Base-by-base conservation (phyloP, 2,113 vertebrate species). In the Poeciliopsis prolifica region DNA sequence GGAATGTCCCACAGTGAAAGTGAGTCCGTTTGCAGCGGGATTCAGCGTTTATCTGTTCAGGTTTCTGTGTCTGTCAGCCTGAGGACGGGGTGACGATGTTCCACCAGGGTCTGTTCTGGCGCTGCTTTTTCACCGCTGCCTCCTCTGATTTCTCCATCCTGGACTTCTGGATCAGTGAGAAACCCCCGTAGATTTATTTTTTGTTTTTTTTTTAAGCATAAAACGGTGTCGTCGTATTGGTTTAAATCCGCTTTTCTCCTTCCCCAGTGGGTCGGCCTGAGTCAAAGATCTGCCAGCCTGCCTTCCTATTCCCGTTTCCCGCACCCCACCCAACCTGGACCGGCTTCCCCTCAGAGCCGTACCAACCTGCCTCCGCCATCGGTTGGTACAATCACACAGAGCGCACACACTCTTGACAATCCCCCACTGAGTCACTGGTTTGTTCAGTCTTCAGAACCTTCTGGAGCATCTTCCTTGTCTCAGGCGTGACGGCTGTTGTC, bases 261-360 rank as follows among this genome's bases (percentile, higher is more conserved):
- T 35, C 17, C 14, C 69, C 61, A 87, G 85, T 61, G 1, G 79
- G 69, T 24, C 81, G 72, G 67, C 83, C 83, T 0, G 17, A 69
- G 1, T 58, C 73, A 0, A 75, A 79, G 72, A 31, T 81, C 5
- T 89, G 89, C 61, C 37, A 67, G 31, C 15, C 67, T 0, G 85
- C 89, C 3, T 91, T 87, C 72, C 89, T 89, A 71, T 91, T 91
- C 64, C 89, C 83, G 0, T 91, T 91, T 72, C 85, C 89, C 35
- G 60, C 51, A 0, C 7, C 65, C 5, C 63, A 63, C 31, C 75
- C 70, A 0, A 11, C 37, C 61, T n/a, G 9, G 77, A 29, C 17
- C 2, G 3, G 60, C 22, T 74, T 67, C 5, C 51, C 63, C 3
- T 11, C 3, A 14, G 73, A 81, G 17, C 74, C 74, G 6, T 64